Base-by-base conservation (phyloP, 2,113 vertebrate species). In the Oreotragus oreotragus region DNA sequence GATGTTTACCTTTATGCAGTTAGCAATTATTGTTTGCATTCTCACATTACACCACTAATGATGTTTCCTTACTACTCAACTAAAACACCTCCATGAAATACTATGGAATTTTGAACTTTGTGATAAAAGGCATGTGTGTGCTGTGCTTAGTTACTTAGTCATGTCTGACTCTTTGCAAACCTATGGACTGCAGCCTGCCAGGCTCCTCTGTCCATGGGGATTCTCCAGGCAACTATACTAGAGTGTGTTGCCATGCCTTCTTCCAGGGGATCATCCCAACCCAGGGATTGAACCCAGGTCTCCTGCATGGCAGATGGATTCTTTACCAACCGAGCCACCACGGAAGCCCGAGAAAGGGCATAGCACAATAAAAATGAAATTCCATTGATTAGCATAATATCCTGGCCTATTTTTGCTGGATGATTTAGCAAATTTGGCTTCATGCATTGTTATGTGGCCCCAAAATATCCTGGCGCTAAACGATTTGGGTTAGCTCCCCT, bases 401-500 rank as follows among this genome's bases (percentile, higher is more conserved):
- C 58, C 47, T 0, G 0, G 81, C 81, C 84, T 43, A 64, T 2
- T 17, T 16, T 92, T 95, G 10, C 19, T 76, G 7, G 27, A 45
- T 86, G 43, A 39, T 80, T 95, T 47, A 73, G 94, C 43, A 96
- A 90, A 90, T 0, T 8, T 62, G 17, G 51, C 45, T 84, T 95
- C 39, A 17, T 76, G 27, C 36, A 95, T 39, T 43, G 58, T 19
- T 97, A 94, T 73, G 80, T 73, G 51, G 84, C 81, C 25, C 49
- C 45, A 92, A 17, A 86, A 91, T 77, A 93, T 94, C 1, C 7
- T 95, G 62, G 73, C 90, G 51, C 55, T 93, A 83, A 97, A 96
- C 4, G 55, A 86, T 55, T 49, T 27, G 62, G 57, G 15, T 97
- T 92, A 94, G 47, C 81, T 93, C 53, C 89, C 60, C 64, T 96